phyloP scores from a whole-genome alignment of 1,140 invertebrate genomes.

The Aphelinus certus region DNA sequence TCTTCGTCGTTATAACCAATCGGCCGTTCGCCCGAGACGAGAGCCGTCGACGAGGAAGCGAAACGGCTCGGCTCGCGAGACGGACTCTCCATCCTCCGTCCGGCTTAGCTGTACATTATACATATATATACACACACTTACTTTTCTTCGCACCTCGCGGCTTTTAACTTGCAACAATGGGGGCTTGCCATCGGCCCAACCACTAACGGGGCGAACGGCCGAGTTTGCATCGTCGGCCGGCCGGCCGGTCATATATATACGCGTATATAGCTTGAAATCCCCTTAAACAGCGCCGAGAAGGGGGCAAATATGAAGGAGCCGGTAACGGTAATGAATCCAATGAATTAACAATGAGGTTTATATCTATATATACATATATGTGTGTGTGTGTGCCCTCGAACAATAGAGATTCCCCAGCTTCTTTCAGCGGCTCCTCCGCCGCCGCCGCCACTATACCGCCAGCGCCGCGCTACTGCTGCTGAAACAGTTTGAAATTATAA shows the following conservation, averaged over 20 bases:
- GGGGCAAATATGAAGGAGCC: conserved; percentile 10
- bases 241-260: too few species aligned
- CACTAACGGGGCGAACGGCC: too few species aligned
- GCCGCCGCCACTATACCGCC: background rate
- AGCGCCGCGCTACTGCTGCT: background rate
- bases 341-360: conserved; percentile 27
- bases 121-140: too few species aligned
- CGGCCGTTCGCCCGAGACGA: too few species aligned
- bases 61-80: too few species aligned
- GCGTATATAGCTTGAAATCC: background rate
- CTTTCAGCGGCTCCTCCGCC: background rate
- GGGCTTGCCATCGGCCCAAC: too few species aligned
- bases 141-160: too few species aligned
- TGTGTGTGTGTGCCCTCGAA: conserved; percentile 7
- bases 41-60: too few species aligned
- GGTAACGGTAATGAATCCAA: conserved; percentile 30
- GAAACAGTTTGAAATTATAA: conserved; percentile 26
- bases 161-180: too few species aligned
- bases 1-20: conserved; percentile 39
- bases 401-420: conserved; percentile 20
- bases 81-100: too few species aligned
- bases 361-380: background rate
- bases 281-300: background rate
- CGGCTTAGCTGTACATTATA: too few species aligned
- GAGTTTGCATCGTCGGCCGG: too few species aligned